Percentiles rank a stretch among this genome's conserved stretches.
phyloP scores from a whole-genome alignment of 2,888 invertebrate genomes.

The Epinotia brunnichana region DNA sequence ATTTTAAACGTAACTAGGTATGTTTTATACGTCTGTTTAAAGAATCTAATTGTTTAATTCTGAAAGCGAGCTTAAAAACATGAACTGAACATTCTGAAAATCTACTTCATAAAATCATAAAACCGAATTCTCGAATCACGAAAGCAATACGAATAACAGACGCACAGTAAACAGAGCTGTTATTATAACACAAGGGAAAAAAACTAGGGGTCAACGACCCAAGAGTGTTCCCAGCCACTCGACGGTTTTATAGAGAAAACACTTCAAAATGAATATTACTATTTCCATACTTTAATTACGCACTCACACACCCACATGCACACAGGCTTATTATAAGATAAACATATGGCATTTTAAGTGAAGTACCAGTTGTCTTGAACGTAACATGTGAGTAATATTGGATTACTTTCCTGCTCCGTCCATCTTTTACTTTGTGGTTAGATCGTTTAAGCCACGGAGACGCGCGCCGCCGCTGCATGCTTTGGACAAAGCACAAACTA shows the following conservation, averaged over 20 bases:
- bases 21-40: neutral
- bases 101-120: neutral
- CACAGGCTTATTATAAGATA: constrained; percentile 66
- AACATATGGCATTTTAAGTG: constrained; percentile 76
- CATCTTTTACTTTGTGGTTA: constrained; percentile 26
- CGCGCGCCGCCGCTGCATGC: neutral
- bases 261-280: constrained; percentile 83
- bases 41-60: neutral
- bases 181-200: constrained; percentile 73
- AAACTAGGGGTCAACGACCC: constrained; percentile 74
- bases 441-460: neutral
- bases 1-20: no score
- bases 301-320: constrained; percentile 71
- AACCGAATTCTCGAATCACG: constrained; percentile 10
- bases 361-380: constrained; percentile 59
- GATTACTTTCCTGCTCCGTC: constrained; percentile 60
- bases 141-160: constrained; percentile 65
- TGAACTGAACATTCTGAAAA: neutral
- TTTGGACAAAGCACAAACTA: neutral
- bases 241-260: constrained; percentile 82
- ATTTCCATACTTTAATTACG: constrained; percentile 82
- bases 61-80: no score
- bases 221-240: constrained; percentile 78
- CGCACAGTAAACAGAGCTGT: constrained; percentile 73
- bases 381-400: constrained; percentile 61